A percentile compares a stretch with the other conserved stretches of the same genome.
Conservation (phyloP, 2,888 invertebrate genomes). For the Scaptomyza polygonia region DNA sequence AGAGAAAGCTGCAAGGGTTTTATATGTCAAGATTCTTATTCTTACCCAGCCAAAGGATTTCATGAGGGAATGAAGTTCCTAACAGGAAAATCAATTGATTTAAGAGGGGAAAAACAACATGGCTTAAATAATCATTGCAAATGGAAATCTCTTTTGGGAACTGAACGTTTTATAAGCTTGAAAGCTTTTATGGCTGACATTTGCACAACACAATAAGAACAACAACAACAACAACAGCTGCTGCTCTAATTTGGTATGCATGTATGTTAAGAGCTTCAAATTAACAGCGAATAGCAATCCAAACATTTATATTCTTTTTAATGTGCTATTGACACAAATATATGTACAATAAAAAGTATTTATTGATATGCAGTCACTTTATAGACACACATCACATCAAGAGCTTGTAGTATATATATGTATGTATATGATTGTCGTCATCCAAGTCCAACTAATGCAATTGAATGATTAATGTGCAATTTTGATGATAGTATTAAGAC, state of each 20-base stretch:
- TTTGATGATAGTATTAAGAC: constrained; percentile 59
- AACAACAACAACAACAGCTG: not conserved
- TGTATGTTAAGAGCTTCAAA: constrained; percentile 2
- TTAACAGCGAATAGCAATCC: not conserved
- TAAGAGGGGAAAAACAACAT: too few relatives aligned
- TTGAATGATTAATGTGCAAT: constrained; percentile 67
- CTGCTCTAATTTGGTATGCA: not conserved
- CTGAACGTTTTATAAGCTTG: not conserved
- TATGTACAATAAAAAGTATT: not conserved
- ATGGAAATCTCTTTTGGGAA: not conserved
- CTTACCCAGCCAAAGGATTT: not conserved
- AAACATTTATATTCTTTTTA: constrained; percentile 7
- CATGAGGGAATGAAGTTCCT: not conserved
- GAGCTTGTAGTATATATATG: not conserved
- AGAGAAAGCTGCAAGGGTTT: not conserved
- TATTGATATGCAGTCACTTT: constrained; percentile 35
- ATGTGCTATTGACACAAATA: constrained; percentile 32
- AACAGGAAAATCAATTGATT: too few relatives aligned
- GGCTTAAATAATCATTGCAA: not conserved
- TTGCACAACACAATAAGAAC: too few relatives aligned
- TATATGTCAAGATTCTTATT: too few relatives aligned
- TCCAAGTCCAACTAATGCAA: constrained; percentile 45
- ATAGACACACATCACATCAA: constrained; percentile 16
- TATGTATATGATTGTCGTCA: constrained; percentile 9
- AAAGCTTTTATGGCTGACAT: not conserved